Evolutionary conservation across 1,140 invertebrate genomes (phyloP), one percentile per base, ranked within the genome.

Genomic region (Aplysia californica): DNA sequence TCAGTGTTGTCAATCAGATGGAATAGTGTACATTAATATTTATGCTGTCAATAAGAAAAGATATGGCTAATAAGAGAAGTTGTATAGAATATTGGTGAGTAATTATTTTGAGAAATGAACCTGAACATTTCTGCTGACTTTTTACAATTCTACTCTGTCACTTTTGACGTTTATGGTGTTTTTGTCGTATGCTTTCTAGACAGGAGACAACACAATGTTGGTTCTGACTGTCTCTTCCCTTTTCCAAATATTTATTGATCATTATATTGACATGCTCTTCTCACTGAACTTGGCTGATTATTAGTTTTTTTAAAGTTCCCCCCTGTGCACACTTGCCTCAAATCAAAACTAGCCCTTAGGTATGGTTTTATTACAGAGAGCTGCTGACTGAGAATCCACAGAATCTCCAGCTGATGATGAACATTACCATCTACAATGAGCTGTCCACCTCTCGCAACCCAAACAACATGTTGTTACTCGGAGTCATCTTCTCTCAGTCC

Each of bases 361-460:
- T n/a, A n/a, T n/a, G n/a, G n/a, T n/a, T 74, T 59, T 72, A 1
- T 87, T 86, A n/a, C 86, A 94, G 93, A 82, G 95, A 96, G 87
- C 92, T 96, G 89, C 91, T 96, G 66, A 89, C 91, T 38, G 93
- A 93, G 20, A 94, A 95, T 86, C 92, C 94, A 5, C 94, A 95
- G 26, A 97, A 98, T 85, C 89, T 98, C 10, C 92, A 93, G 36
- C 94, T 94, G n/a, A 93, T 98, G 44, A 89, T 99, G 76, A 97
- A 96, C 80, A 94, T 96, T 83, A 97, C 96, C 0, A 94, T 98
- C 78, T 97, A 97, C 89, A 98, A 98, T 90, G 97, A 99, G 91
- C 90, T 99, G 39, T 97, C 96, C 0, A 89, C 88, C 29, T 94
- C 95, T 83, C 92, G 97, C 64, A 98, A 97, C 92, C 95, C 95